phyloP scores from a whole-genome alignment of 2,888 invertebrate species.

The Macaria liturata region DNA sequence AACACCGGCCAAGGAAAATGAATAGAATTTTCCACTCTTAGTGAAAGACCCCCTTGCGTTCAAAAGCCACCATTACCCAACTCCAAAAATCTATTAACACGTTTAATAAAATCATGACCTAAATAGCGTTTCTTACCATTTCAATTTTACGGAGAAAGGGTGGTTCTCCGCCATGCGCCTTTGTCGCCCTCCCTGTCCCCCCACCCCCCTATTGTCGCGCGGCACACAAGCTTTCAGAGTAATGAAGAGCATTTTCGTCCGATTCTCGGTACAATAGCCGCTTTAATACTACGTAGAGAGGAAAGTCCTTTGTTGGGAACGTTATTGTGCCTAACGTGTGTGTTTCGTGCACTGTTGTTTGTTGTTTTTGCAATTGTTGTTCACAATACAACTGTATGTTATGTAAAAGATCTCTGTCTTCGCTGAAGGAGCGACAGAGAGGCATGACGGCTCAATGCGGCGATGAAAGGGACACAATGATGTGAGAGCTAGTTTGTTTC shows the following conservation, averaged over 20 bases:
- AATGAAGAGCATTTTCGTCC: conserved; percentile 85
- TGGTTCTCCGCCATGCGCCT: conserved; percentile 75
- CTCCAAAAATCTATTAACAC: conserved; percentile 68
- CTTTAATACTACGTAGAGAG: conserved; percentile 81
- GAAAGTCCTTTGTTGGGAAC: conserved; percentile 71
- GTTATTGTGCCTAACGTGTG: conserved; percentile 74
- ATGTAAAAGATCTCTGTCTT: conserved; percentile 47
- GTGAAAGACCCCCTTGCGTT: too few species aligned
- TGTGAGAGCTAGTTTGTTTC: background rate
- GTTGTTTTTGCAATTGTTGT: conserved; percentile 73
- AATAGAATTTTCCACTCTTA: too few species aligned
- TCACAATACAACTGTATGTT: conserved; percentile 59
- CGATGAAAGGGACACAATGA: background rate
- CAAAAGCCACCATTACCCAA: conserved; percentile 35
- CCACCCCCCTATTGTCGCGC: conserved; percentile 75
- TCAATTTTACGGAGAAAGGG: conserved; percentile 82
- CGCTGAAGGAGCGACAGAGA: conserved; percentile 36
- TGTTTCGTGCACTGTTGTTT: conserved; percentile 61
- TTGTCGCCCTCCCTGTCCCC: conserved; percentile 54
- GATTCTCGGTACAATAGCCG: conserved; percentile 77
- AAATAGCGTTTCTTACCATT: conserved; percentile 81
- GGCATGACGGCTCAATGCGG: conserved; percentile 16
- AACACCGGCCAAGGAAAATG: too few species aligned
- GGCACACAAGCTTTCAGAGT: conserved; percentile 83
- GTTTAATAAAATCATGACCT: conserved; percentile 82